Conservation (phyloP, 2,113 vertebrate genomes). For the Pelmatolapia mariae region DNA sequence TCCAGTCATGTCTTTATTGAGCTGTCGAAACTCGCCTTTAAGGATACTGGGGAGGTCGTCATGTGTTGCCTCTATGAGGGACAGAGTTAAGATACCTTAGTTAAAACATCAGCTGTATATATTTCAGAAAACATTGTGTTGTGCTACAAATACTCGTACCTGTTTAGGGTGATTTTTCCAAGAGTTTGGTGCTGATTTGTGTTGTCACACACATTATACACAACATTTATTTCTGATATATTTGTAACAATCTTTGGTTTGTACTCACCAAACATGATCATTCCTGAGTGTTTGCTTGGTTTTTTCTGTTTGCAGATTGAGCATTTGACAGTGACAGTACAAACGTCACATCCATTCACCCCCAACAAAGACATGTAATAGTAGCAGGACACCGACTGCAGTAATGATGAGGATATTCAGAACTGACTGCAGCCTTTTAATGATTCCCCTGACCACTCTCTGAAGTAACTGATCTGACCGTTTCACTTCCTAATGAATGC, state of each 20-base stretch:
- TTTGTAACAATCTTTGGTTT: background rate
- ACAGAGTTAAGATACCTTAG: background rate
- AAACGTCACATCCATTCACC: background rate
- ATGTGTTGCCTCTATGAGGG: background rate
- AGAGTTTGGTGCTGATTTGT: background rate
- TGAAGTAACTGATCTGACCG: background rate
- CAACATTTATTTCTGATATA: background rate
- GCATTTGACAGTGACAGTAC: background rate
- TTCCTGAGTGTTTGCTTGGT: background rate
- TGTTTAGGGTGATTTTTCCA: background rate
- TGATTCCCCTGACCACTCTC: background rate
- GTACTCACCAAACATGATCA: background rate
- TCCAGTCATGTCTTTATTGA: background rate
- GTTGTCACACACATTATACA: background rate
- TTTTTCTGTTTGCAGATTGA: background rate
- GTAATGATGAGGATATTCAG: background rate
- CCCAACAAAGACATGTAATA: background rate
- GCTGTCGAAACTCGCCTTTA: background rate
- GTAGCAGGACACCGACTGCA: background rate
- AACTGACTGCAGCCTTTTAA: background rate
- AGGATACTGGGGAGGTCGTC: background rate
- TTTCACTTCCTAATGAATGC: background rate
- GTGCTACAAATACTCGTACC: background rate
- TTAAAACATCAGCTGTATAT: background rate
- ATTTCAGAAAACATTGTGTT: background rate